Conservation (phyloP, 1,140 invertebrate species). For the Drosophila kepulauana region DNA sequence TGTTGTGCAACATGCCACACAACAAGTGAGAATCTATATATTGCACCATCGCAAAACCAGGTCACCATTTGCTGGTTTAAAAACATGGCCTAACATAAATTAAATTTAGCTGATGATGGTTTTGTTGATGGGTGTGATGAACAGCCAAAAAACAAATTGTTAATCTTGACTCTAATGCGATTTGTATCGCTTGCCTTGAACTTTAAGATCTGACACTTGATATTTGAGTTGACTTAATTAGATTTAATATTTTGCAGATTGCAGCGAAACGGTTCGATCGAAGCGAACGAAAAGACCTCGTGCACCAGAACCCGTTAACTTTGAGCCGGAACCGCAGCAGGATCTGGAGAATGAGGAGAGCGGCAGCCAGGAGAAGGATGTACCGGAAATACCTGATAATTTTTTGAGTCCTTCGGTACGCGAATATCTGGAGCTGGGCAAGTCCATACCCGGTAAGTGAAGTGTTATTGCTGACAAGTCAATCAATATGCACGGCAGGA, state of each 20-base stretch:
- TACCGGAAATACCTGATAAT: conserved; percentile 89
- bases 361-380: conserved; percentile 84
- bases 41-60: conserved; percentile 59
- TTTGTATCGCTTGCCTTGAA: conserved; percentile 66
- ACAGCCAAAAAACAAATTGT: conserved; percentile 27
- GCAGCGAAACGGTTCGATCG: conserved; percentile 85
- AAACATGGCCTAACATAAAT: conserved; percentile 55
- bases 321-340: conserved; percentile 88
- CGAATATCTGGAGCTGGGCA: conserved; percentile 93
- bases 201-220: conserved; percentile 66
- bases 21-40: conserved; percentile 34
- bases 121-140: conserved; percentile 19
- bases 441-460: conserved; percentile 93
- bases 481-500: conserved; percentile 42
- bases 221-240: conserved; percentile 16
- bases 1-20: conserved; percentile 21
- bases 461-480: conserved; percentile 44
- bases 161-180: conserved; percentile 65
- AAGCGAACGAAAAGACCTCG: conserved; percentile 87
- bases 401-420: conserved; percentile 93
- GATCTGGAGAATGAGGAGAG: conserved; percentile 89
- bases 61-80: conserved; percentile 48
- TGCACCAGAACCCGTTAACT: conserved; percentile 87
- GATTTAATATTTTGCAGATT: conserved; percentile 80
- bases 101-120: conserved; percentile 26